Evolutionary conservation across 1,140 invertebrate genomes (phyloP), one percentile per base, ranked within the genome.

Genomic region (Camponotus vicinus): DNA sequence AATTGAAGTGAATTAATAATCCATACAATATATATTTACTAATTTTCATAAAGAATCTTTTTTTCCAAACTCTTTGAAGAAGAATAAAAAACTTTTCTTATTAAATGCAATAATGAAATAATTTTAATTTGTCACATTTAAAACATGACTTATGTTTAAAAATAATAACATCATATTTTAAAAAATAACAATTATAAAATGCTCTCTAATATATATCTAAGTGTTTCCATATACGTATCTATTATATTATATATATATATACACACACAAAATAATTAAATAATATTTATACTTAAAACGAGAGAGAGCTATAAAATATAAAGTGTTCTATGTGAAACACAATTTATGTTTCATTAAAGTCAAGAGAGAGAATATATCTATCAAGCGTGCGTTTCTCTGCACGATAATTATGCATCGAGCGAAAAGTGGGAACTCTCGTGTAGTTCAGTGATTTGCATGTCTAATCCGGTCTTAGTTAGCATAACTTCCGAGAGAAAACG

Each of bases 361-460:
- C 34, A 83, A 45, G 27, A 18, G 8, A 21, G 34, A 69, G 34
- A 42, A 18, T 55, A 67, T 69, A 57, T 70, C 34, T 21, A 21
- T 32, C 45, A 55, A 57, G 32, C 32, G 13, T 79, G 18, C 42
- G 45, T 61, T 70, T 80, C 34, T 49, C 61, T 34, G 4, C 52
- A 66, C 27, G 21, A 89, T 86, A 89, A 89, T 83, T 89, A 89
- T 90, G 70, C 69, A 32, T 55, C 27, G 13, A 27, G 3, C 55
- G 55, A 84, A 69, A 49, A 87, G 78, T 64, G 45, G 34, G 3
- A 77, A 52, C 52, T 77, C 42, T 40, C 40, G 13, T 9, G 42
- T 59, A 79, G 45, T 66, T 89, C 79, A 83, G 73, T 73, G 61
- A 87, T 87, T 85, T 87, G 67, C 69, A 80, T 89, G 59, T 73